These are phyloP conservation scores for Petrolisthes cinctipes DNA, from an alignment of 2,888 invertebrate genomes.

Conservation along the genomic window DNA sequence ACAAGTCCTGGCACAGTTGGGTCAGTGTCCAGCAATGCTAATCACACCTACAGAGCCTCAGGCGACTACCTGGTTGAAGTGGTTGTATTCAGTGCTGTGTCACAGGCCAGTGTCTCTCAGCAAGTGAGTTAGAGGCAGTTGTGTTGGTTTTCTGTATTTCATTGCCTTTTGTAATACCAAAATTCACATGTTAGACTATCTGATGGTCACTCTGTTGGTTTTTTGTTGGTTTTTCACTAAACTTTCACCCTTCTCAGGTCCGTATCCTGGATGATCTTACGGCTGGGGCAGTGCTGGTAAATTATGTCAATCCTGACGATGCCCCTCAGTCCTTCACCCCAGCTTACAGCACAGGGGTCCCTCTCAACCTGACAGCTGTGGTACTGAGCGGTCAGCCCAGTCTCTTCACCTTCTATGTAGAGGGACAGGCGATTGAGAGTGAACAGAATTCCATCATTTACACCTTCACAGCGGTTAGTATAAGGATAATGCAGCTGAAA, in stretches of 20 bases:
- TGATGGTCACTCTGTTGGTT: too few species aligned
- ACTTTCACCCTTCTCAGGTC: not conserved
- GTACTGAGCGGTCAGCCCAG: not conserved
- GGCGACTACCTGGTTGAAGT: not conserved
- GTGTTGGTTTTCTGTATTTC: too few species aligned
- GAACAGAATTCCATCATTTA: not conserved
- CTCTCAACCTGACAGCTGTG: slow-evolving; percentile 15
- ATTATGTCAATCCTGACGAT: not conserved
- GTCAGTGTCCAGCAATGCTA: slow-evolving; percentile 4
- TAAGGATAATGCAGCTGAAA: not conserved
- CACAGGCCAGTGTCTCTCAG: not conserved
- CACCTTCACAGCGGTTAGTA: slow-evolving; percentile 6
- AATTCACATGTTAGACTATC: too few species aligned
- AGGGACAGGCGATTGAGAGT: not conserved
- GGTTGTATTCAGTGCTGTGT: slow-evolving; percentile 6
- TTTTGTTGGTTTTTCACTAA: too few species aligned
- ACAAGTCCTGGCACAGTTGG: not conserved
- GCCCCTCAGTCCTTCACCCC: not conserved
- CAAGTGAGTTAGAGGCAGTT: not conserved
- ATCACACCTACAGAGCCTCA: not conserved
- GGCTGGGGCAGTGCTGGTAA: not conserved
- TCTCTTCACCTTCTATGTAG: slow-evolving; percentile 6
- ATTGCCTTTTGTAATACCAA: too few species aligned
- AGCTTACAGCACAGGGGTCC: slow-evolving; percentile 6
- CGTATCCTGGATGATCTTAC: slow-evolving; percentile 17